These are phyloP conservation scores for Champsocephalus esox DNA, from an alignment of 2,797 vertebrate species.

Conservation along the genomic window DNA sequence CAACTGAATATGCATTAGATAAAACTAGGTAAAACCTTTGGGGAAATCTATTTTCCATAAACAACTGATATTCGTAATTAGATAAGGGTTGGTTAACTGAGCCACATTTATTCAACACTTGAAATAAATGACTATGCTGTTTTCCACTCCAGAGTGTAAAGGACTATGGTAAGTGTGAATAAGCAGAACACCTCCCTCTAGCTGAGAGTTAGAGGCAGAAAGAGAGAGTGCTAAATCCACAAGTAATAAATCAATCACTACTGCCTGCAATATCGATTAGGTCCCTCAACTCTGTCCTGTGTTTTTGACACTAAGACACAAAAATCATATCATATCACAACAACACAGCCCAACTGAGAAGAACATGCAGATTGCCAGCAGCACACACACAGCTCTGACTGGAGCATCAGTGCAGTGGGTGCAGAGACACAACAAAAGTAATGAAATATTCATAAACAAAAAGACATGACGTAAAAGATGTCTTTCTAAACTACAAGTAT, in stretches of 20 bases:
- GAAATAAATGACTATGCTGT: background rate
- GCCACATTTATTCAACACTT: background rate
- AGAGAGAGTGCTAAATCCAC: conserved; percentile 34
- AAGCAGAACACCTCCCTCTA: conserved; percentile 46
- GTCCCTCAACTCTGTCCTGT: conserved; percentile 39
- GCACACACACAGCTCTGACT: background rate
- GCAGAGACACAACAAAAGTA: conserved; percentile 2
- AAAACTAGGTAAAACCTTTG: background rate
- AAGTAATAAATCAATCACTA: conserved; percentile 61
- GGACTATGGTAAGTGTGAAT: background rate
- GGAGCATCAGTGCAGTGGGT: background rate
- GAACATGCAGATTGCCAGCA: conserved; percentile 17
- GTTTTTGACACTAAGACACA: conserved; percentile 39
- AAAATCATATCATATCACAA: conserved; percentile 15
- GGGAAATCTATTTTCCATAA: background rate
- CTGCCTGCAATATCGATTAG: conserved; percentile 50
- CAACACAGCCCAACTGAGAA: conserved; percentile 4
- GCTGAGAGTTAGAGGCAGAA: conserved; percentile 21
- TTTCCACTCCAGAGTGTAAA: conserved; percentile 1
- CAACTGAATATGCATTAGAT: background rate
- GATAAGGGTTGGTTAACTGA: conserved; percentile 6
- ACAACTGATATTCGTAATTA: background rate
- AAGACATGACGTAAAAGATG: background rate
- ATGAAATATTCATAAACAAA: background rate
- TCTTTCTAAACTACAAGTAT: background rate